Evolutionary conservation across 2,113 vertebrate genomes (phyloP).

Genomic region (Regulus satrapa): DNA sequence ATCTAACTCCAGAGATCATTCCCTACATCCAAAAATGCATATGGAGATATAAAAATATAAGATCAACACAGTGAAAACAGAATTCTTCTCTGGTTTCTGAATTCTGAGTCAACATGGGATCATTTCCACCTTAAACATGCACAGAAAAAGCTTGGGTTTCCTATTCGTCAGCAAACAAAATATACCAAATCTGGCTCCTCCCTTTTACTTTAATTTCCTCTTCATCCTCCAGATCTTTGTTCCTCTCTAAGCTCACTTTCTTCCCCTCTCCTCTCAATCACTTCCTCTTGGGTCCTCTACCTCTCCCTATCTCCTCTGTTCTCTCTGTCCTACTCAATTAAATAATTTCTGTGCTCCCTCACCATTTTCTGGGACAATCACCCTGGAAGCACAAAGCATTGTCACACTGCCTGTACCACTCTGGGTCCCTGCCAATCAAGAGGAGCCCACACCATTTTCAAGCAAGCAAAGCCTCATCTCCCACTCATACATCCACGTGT

Average conservation of each 20-base stretch:
- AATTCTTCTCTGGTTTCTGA: not conserved
- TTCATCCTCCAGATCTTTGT: not conserved
- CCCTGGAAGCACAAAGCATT: not conserved
- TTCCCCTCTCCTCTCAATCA: not conserved
- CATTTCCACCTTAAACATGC: not conserved
- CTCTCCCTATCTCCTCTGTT: not conserved
- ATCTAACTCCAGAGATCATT: not conserved
- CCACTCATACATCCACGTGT: accelerated
- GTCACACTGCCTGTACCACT: not conserved
- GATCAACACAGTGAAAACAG: not conserved
- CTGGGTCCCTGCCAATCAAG: not conserved
- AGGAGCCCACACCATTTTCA: not conserved
- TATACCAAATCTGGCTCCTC: not conserved
- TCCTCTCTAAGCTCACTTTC: not conserved
- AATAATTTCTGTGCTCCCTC: not conserved
- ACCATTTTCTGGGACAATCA: not conserved
- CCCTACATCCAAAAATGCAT: not conserved
- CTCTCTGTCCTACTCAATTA: not conserved
- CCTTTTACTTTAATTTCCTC: not conserved
- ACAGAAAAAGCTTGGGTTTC: not conserved
- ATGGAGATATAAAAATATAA: not conserved
- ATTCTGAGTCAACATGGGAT: not conserved
- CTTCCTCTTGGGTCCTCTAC: not conserved
- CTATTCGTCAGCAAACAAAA: not conserved
- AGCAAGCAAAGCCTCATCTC: not conserved